A percentile compares a stretch with the other conserved stretches of the same genome.
These are phyloP conservation scores for Corbicula japonica DNA, from an alignment of 2,888 invertebrate genomes.

Conservation along the genomic window DNA sequence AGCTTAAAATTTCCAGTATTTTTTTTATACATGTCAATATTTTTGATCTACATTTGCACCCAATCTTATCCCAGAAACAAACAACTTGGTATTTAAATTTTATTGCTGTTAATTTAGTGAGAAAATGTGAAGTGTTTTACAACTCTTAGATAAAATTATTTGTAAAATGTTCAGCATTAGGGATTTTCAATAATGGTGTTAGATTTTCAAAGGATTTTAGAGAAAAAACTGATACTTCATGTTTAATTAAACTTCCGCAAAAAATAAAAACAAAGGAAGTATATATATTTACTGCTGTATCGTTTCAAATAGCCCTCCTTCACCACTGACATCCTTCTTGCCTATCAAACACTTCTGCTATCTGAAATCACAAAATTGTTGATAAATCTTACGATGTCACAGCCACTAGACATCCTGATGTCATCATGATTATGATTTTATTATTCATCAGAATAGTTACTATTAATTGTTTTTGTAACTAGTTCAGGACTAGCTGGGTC, in stretches of 20 bases:
- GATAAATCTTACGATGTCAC: background rate
- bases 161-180: background rate
- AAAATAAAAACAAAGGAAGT: background rate
- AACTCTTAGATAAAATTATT: background rate
- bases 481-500: background rate
- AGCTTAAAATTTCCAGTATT: too few species aligned
- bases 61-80: too few species aligned
- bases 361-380: constrained; percentile 5
- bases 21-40: too few species aligned
- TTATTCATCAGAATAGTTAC: background rate
- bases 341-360: background rate
- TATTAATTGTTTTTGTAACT: background rate
- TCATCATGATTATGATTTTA: background rate
- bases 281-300: constrained; percentile 80
- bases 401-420: background rate
- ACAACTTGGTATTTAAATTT: too few species aligned
- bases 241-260: background rate
- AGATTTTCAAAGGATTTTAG: background rate
- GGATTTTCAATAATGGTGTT: background rate
- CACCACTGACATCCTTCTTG: constrained; percentile 66
- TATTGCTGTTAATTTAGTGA: too few species aligned
- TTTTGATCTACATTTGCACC: too few species aligned
- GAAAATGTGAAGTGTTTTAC: background rate
- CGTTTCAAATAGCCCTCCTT: constrained; percentile 81
- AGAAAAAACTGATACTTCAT: background rate